Evolutionary conservation across 2,113 vertebrate species (phyloP).

Genomic region (Tursiops truncatus): DNA sequence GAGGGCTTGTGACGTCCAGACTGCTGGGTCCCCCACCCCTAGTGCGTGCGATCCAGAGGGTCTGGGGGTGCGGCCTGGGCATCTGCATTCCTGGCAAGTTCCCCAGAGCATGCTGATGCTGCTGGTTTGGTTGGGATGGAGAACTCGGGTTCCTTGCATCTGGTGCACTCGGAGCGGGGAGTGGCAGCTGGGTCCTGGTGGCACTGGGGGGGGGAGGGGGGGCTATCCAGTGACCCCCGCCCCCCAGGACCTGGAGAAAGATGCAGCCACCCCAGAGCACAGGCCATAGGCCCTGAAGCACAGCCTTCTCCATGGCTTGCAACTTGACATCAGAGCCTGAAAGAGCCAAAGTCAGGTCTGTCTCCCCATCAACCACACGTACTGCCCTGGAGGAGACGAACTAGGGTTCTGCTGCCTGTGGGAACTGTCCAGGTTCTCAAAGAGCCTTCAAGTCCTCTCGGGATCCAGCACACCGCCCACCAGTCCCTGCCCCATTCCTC

Average conservation of each 20-base stretch:
- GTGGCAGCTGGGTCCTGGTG: background rate
- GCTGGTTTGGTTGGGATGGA: background rate
- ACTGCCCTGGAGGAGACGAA: accelerated
- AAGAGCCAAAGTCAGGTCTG: accelerated
- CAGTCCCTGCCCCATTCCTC: background rate
- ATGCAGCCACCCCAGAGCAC: background rate
- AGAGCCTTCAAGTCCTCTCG: accelerated
- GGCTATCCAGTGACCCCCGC: background rate
- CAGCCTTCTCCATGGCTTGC: background rate
- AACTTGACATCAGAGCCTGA: background rate
- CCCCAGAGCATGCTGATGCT: accelerated
- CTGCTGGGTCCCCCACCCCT: background rate
- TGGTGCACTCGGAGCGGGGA: accelerated
- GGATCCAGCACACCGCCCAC: background rate
- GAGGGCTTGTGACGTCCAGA: background rate
- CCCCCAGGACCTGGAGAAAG: too few species aligned
- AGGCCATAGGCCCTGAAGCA: background rate
- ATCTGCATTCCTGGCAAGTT: background rate
- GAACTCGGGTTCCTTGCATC: background rate
- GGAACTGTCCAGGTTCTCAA: background rate
- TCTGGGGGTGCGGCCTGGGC: too few species aligned
- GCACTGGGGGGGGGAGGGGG: background rate
- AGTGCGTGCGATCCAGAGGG: too few species aligned
- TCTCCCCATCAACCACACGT: background rate
- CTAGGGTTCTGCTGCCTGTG: accelerated